Evolutionary conservation across 2,888 invertebrate species (phyloP), one percentile per base, ranked within the genome.

Genomic region (Hypselothyrea guttata): DNA sequence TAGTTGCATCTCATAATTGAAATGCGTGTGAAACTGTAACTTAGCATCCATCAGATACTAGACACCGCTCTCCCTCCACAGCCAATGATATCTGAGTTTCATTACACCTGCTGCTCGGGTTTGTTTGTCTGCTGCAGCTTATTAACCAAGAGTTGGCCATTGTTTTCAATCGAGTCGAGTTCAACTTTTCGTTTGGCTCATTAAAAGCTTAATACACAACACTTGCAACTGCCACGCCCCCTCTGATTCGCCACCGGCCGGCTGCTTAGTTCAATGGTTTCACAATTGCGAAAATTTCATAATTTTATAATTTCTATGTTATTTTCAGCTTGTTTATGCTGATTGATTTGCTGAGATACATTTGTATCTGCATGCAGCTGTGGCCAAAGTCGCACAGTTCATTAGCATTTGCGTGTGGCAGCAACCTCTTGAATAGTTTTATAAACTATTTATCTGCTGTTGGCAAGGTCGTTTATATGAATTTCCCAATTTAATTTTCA

Each of bases 391-490:
- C 5, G n/a, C 7, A 42, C 54, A 63, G 58, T 57, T 71, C 60
- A 55, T 71, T 64, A 71, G 44, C 63, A 57, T 52, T 74, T 22
- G 53, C 60, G 51, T 57, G 71, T 77, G 78, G 59, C 79, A 63
- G 55, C 73, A 82, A 73, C 65, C 71, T 60, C 73, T 63, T 60
- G 54, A 56, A 40, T 16, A 40, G 22, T 4, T 22, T 22, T 22
- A 34, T 34, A n/a, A 9, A n/a, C 9, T n/a, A 34, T 34, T n/a
- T 34, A 7, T 34, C 5, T 12, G 28, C 27, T 13, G 16, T 30
- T 16, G 71, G 42, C 81, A 82, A 84, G 82, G 82, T 84, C 84
- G 74, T 63, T 77, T 57, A 61, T 75, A 61, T 75, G 58, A 70
- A 62, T 71, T 71, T 71, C 57, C 59, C 65, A 73, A 70, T 56